Percentiles rank a stretch among this genome's conserved stretches.
phyloP scores from a whole-genome alignment of 2,888 invertebrate species.

The Sepiola atlantica region DNA sequence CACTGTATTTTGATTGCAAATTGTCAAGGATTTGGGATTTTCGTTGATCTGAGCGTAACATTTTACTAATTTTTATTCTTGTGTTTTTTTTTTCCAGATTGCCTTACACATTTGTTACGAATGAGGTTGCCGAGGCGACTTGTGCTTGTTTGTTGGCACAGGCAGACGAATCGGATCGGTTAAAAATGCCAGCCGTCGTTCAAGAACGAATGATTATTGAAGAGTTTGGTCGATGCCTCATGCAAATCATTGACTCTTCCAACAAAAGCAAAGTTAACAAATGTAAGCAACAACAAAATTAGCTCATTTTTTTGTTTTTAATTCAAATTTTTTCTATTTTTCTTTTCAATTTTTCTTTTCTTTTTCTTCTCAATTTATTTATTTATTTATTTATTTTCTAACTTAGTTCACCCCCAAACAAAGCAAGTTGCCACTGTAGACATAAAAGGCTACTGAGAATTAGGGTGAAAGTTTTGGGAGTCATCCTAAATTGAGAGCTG shows the following conservation, averaged over 20 bases:
- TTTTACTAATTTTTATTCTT: neutral
- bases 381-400: too few relatives aligned
- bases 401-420: too few relatives aligned
- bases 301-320: constrained; percentile 40
- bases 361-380: too few relatives aligned
- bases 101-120: constrained; percentile 93
- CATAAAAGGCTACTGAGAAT: too few relatives aligned
- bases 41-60: neutral
- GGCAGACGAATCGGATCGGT: constrained; percentile 85
- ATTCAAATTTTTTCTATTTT: neutral
- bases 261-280: constrained; percentile 74
- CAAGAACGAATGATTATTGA: constrained; percentile 87
- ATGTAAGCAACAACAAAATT: neutral
- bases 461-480: too few relatives aligned
- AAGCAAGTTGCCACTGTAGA: too few relatives aligned
- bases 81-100: constrained; percentile 76
- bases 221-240: constrained; percentile 95
- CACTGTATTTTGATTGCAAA: neutral
- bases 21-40: neutral
- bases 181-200: constrained; percentile 80
- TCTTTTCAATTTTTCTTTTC: too few relatives aligned
- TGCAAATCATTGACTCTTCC: constrained; percentile 89
- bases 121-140: constrained; percentile 95
- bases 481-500: too few relatives aligned
- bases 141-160: constrained; percentile 96